phyloP scores from a whole-genome alignment of 2,797 vertebrate species.

The Halcyon chelicuti region DNA sequence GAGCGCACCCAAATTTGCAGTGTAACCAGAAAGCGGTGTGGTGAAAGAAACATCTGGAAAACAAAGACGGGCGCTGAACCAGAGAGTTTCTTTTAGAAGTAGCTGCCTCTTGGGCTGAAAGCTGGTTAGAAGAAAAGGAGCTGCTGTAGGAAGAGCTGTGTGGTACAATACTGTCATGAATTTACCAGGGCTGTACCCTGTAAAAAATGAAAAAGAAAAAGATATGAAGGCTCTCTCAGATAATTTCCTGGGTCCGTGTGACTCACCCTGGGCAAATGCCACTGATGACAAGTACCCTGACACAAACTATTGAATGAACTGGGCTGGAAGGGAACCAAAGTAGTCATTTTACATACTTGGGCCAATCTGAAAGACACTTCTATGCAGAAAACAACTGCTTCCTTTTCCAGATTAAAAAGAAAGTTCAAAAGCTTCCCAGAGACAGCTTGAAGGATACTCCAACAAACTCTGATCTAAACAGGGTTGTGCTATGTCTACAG shows the following conservation, averaged over 20 bases:
- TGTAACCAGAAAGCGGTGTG: neutral
- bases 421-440: constrained; percentile 7
- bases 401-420: neutral
- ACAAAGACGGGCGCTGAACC: neutral
- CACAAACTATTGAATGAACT: constrained; percentile 48
- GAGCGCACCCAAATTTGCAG: neutral
- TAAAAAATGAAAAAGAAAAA: constrained; percentile 44
- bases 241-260: neutral
- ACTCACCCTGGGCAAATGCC: constrained; percentile 37
- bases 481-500: neutral
- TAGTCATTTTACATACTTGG: neutral
- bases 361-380: constrained; percentile 38
- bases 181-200: neutral
- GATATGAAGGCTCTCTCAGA: neutral
- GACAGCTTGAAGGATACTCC: neutral
- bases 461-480: neutral
- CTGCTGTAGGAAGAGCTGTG: neutral
- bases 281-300: constrained; percentile 18
- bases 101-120: neutral
- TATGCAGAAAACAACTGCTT: constrained; percentile 24
- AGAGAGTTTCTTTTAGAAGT: neutral
- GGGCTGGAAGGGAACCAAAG: constrained; percentile 38
- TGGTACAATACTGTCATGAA: neutral
- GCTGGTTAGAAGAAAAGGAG: neutral
- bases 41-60: constrained; percentile 8